Percentiles rank a stretch among this genome's conserved stretches.
Conservation (phyloP, 1,140 invertebrate species). For the Scaptomyza montana region DNA sequence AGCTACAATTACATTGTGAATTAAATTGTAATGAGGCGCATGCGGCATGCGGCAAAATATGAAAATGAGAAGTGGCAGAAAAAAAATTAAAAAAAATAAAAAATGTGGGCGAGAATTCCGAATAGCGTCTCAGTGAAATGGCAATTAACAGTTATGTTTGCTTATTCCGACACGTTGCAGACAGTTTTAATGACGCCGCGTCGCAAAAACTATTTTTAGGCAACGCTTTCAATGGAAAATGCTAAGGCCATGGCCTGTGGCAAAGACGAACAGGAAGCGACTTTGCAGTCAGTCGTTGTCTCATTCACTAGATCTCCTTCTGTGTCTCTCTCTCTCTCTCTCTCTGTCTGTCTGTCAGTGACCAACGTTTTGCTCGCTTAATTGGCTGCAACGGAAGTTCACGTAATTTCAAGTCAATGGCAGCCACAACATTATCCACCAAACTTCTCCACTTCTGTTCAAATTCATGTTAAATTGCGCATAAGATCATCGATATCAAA, state of each 20-base stretch:
- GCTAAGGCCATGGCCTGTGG: background rate
- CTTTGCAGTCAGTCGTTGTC: background rate
- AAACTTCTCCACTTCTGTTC: slow-evolving; percentile 6
- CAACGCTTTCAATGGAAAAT: slow-evolving; percentile 20
- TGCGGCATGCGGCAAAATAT: slow-evolving; percentile 69
- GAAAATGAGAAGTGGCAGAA: slow-evolving; percentile 63
- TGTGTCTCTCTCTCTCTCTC: too few relatives aligned
- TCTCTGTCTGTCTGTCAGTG: slow-evolving; percentile 3
- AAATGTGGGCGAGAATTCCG: slow-evolving; percentile 11
- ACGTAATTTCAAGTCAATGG: slow-evolving; percentile 61
- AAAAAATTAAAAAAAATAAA: background rate
- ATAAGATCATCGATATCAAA: slow-evolving; percentile 61
- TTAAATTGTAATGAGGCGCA: slow-evolving; percentile 82
- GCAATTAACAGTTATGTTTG: slow-evolving; percentile 82
- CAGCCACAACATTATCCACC: background rate
- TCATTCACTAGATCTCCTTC: too few relatives aligned
- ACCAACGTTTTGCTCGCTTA: slow-evolving; percentile 53
- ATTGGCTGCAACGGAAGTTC: slow-evolving; percentile 76
- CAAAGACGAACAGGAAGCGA: slow-evolving; percentile 42
- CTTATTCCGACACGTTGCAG: slow-evolving; percentile 71
- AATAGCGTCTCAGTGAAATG: slow-evolving; percentile 52
- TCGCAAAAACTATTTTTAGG: slow-evolving; percentile 67
- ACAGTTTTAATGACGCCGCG: slow-evolving; percentile 75
- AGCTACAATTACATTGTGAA: slow-evolving; percentile 79
- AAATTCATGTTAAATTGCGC: slow-evolving; percentile 57